Percentiles rank a stretch among this genome's conserved stretches.
Evolutionary conservation across 2,888 invertebrate species (phyloP).

Genomic region (Octonoba sinensis): DNA sequence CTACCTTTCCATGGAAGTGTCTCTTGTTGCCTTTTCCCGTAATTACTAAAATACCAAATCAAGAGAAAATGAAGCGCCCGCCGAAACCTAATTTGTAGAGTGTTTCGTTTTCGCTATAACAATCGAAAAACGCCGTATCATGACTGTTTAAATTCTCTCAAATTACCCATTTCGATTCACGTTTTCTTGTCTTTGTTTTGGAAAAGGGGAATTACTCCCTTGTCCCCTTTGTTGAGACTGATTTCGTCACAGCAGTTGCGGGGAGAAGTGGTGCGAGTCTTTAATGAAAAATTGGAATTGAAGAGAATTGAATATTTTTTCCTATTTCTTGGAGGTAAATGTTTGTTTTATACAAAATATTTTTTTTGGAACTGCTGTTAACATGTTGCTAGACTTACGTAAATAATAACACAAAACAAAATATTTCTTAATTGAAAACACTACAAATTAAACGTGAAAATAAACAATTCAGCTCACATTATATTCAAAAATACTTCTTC

Average conservation of each 20-base stretch:
- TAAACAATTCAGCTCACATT: too few species aligned
- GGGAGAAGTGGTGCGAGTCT: constrained; percentile 14
- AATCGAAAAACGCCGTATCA: constrained; percentile 61
- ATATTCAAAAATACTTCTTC: too few species aligned
- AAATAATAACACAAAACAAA: too few species aligned
- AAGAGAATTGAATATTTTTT: too few species aligned
- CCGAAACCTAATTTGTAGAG: constrained; percentile 54
- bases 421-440: too few species aligned
- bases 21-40: constrained; percentile 16
- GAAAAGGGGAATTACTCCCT: constrained; percentile 36
- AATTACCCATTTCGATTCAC: constrained; percentile 40
- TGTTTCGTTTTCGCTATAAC: constrained; percentile 56
- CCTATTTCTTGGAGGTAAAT: too few species aligned
- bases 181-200: constrained; percentile 38
- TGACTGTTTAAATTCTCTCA: constrained; percentile 59
- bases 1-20: neutral
- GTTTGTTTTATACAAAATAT: too few species aligned
- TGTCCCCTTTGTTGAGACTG: constrained; percentile 7
- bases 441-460: too few species aligned
- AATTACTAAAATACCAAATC: constrained; percentile 19
- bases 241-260: neutral
- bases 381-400: too few species aligned
- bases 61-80: constrained; percentile 8
- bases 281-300: too few species aligned
- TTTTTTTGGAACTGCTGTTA: too few species aligned